phyloP scores from a whole-genome alignment of 2,113 vertebrate species.

The Lichenostomus cassidix region DNA sequence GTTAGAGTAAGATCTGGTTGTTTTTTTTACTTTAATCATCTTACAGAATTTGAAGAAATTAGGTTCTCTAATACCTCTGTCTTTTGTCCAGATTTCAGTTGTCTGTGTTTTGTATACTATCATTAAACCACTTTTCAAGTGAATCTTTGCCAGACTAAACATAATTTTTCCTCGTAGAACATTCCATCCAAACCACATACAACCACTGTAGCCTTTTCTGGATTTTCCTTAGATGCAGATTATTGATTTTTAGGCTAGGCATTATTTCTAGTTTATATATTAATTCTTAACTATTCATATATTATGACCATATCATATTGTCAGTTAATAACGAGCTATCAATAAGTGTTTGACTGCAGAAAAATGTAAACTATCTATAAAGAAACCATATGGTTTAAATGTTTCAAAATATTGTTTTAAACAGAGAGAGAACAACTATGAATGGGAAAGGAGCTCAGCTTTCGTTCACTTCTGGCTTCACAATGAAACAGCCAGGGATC shows the following conservation, averaged over 20 bases:
- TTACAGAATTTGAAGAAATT: slow-evolving; percentile 66
- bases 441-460: slow-evolving; percentile 33
- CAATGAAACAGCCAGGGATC: slow-evolving; percentile 27
- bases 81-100: slow-evolving; percentile 64
- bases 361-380: slow-evolving; percentile 11
- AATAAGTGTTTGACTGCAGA: background rate
- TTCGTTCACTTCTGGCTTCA: slow-evolving; percentile 47
- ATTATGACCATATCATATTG: background rate
- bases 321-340: background rate
- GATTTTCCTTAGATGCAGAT: slow-evolving; percentile 7
- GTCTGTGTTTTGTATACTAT: slow-evolving; percentile 65
- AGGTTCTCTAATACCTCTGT: slow-evolving; percentile 57
- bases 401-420: slow-evolving; percentile 26
- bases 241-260: background rate
- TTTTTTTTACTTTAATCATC: slow-evolving; percentile 67
- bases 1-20: slow-evolving; percentile 55
- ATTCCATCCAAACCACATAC: slow-evolving; percentile 44
- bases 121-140: slow-evolving; percentile 55
- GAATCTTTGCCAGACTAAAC: slow-evolving; percentile 68
- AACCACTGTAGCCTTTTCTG: slow-evolving; percentile 5
- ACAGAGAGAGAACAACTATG: background rate
- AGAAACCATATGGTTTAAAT: slow-evolving; percentile 32
- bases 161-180: slow-evolving; percentile 2
- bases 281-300: slow-evolving; percentile 7
- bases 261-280: slow-evolving; percentile 7